Percentiles rank a stretch among this genome's conserved stretches.
phyloP scores from a whole-genome alignment of 2,888 invertebrate species.

The Thymelicus sylvestris region DNA sequence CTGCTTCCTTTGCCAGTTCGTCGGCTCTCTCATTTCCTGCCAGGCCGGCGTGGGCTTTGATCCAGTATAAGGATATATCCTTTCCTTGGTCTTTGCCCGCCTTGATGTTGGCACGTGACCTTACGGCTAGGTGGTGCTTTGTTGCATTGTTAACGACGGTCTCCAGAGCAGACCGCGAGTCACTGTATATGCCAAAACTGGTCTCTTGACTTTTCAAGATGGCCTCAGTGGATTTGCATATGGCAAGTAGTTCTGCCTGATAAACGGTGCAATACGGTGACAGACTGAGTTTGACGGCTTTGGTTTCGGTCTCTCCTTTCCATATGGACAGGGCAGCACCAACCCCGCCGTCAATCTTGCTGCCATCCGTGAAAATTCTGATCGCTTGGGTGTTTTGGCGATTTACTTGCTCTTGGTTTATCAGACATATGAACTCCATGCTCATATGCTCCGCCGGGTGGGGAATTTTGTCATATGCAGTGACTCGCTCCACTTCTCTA shows the following conservation, averaged over 20 bases:
- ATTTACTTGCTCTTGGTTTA: not conserved
- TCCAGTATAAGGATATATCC: too few relatives aligned
- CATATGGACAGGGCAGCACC: too few relatives aligned
- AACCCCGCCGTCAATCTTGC: too few relatives aligned
- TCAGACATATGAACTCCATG: not conserved
- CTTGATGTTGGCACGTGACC: not conserved
- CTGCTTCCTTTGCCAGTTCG: too few relatives aligned
- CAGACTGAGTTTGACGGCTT: not conserved
- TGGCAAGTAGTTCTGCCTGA: conserved; percentile 4
- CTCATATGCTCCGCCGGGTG: not conserved
- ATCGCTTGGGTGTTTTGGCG: too few relatives aligned
- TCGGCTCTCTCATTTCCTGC: too few relatives aligned
- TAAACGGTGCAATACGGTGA: conserved; percentile 15
- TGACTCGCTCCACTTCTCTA: not conserved
- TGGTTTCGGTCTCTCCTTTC: too few relatives aligned
- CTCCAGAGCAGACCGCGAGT: conserved; percentile 6
- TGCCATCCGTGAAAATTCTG: too few relatives aligned
- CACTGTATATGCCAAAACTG: not conserved
- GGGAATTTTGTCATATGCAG: not conserved
- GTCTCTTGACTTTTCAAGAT: too few relatives aligned
- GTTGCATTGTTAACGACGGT: not conserved
- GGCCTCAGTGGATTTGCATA: not conserved
- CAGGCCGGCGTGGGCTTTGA: too few relatives aligned
- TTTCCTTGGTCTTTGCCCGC: not conserved
- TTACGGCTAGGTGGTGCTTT: not conserved